Evolutionary conservation across 1,140 invertebrate species (phyloP).

Genomic region (Armadillidium nasatum): DNA sequence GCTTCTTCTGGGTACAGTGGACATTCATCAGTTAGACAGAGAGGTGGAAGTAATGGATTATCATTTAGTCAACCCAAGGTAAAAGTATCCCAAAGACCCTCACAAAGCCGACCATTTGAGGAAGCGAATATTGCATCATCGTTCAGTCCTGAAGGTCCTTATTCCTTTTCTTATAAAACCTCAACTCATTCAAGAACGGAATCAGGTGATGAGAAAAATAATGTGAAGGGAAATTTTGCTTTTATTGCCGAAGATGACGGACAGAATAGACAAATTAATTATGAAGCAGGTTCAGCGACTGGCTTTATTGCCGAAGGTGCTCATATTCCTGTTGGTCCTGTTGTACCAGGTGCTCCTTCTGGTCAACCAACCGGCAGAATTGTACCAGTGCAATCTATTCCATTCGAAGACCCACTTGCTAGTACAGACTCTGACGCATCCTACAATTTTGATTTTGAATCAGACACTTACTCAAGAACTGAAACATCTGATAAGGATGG

Average conservation of each 20-base stretch:
- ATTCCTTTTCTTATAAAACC: slow-evolving; percentile 29
- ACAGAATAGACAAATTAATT: slow-evolving; percentile 8
- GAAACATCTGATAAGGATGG: slow-evolving; percentile 46
- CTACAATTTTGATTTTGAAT: slow-evolving; percentile 46
- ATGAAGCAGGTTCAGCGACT: slow-evolving; percentile 29
- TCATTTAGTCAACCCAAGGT: no score
- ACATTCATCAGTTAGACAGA: not conserved
- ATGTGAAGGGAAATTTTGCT: slow-evolving; percentile 47
- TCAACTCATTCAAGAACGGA: slow-evolving; percentile 41
- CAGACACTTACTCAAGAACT: slow-evolving; percentile 43
- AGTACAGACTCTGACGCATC: slow-evolving; percentile 33
- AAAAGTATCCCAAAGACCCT: not conserved
- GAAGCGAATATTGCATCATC: not conserved
- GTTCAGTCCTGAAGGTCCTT: slow-evolving; percentile 21
- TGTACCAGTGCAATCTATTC: slow-evolving; percentile 35
- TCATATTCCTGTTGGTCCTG: slow-evolving; percentile 14
- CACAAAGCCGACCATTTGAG: not conserved
- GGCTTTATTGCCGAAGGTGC: slow-evolving; percentile 28
- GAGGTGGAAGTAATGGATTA: not conserved
- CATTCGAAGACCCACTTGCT: slow-evolving; percentile 34
- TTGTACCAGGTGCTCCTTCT: not conserved
- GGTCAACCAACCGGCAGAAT: slow-evolving; percentile 37
- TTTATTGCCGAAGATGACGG: slow-evolving; percentile 28
- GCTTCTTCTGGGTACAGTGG: not conserved
- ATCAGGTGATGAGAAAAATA: slow-evolving; percentile 37